These are phyloP conservation scores for Pectinophora gossypiella DNA, from an alignment of 1,140 invertebrate genomes.

Conservation along the genomic window DNA sequence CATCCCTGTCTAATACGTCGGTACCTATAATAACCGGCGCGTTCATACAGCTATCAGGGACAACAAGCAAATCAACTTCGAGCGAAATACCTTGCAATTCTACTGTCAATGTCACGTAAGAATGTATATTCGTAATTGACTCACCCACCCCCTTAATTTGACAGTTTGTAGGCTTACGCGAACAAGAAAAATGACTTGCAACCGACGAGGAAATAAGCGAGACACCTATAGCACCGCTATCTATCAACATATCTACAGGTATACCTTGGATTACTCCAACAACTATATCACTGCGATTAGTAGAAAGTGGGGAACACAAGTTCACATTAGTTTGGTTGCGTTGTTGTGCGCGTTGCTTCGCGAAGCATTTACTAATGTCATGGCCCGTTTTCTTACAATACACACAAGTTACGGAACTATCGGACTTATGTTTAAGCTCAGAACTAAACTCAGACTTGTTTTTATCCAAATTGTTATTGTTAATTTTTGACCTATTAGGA, in stretches of 20 bases:
- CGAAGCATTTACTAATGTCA: not conserved
- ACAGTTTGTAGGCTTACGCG: not conserved
- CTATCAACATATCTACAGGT: slow-evolving; percentile 2
- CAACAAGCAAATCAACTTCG: slow-evolving; percentile 5
- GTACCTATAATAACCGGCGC: slow-evolving; percentile 2
- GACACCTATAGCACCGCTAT: not conserved
- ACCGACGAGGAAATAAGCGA: not conserved
- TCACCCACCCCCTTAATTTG: not conserved
- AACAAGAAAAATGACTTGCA: not conserved
- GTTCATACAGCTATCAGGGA: not conserved
- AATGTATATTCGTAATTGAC: not conserved
- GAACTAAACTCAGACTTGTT: too few species aligned
- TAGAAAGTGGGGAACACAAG: not conserved
- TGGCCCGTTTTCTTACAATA: too few species aligned
- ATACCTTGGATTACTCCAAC: too few species aligned
- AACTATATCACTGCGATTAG: not conserved
- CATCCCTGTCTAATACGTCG: too few species aligned
- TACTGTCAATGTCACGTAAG: slow-evolving; percentile 5
- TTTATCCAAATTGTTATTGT: too few species aligned
- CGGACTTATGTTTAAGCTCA: too few species aligned
- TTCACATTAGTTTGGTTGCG: slow-evolving; percentile 1
- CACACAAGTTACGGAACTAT: too few species aligned
- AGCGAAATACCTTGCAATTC: not conserved
- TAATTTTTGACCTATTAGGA: too few species aligned
- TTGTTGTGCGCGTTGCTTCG: not conserved